Conservation (phyloP, 2,888 invertebrate genomes). For the Eupithecia exiguata region DNA sequence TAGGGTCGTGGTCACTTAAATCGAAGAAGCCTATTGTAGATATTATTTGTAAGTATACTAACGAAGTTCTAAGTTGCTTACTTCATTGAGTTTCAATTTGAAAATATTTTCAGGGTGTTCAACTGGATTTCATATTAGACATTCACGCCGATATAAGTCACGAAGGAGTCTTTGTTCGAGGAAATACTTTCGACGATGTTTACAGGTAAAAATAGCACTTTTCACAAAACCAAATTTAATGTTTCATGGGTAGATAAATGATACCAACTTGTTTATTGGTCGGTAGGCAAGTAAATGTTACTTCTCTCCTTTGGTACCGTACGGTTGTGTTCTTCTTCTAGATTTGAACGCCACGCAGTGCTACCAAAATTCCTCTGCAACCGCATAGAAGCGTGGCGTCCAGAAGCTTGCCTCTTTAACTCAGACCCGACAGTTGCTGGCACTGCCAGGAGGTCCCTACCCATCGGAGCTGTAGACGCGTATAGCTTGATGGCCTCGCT, state of each 20-base stretch:
- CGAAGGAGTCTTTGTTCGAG: slow-evolving; percentile 97
- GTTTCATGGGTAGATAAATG: not conserved
- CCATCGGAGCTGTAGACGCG: slow-evolving; percentile 89
- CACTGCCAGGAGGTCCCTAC: slow-evolving; percentile 92
- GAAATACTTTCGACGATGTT: slow-evolving; percentile 96
- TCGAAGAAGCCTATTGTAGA: no score
- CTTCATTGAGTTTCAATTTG: no score
- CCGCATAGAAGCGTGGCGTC: slow-evolving; percentile 94
- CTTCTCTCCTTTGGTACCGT: not conserved
- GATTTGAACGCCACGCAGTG: slow-evolving; percentile 97
- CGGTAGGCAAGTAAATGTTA: not conserved
- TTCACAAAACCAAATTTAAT: not conserved
- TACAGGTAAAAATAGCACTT: slow-evolving; percentile 73
- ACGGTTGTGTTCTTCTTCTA: slow-evolving; percentile 52
- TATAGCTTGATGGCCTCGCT: slow-evolving; percentile 96
- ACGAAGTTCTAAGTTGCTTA: no score
- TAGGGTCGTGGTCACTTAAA: no score
- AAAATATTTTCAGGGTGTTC: slow-evolving; percentile 75
- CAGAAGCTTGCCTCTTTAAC: slow-evolving; percentile 95
- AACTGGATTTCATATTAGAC: slow-evolving; percentile 97
- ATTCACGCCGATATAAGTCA: slow-evolving; percentile 96
- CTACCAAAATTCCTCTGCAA: slow-evolving; percentile 95
- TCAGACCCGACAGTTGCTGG: slow-evolving; percentile 93
- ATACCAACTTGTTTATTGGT: not conserved
- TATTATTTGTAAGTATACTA: no score